These are phyloP conservation scores for Dasyurus viverrinus DNA, from an alignment of 2,113 vertebrate genomes.

Conservation along the genomic window DNA sequence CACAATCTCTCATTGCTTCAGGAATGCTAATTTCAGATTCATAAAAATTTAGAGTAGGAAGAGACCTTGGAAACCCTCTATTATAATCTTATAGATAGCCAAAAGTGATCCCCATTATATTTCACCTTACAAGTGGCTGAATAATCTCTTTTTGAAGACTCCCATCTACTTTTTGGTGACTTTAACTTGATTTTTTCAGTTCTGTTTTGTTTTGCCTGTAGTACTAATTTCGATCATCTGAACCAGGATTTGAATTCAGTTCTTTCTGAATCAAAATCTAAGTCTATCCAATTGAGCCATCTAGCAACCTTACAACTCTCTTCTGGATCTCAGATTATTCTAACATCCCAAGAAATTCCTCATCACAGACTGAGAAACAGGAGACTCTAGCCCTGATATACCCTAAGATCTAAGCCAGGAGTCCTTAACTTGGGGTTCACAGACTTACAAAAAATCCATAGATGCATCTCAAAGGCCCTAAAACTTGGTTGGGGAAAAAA, in stretches of 20 bases:
- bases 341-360: constrained; percentile 17
- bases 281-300: background rate
- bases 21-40: background rate
- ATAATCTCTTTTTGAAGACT: background rate
- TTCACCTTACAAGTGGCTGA: background rate
- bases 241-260: background rate
- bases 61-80: background rate
- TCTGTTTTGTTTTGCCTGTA: background rate
- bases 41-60: background rate
- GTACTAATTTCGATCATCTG: background rate
- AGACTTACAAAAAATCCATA: background rate
- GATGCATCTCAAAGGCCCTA: background rate
- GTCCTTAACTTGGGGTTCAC: background rate
- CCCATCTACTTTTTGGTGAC: background rate
- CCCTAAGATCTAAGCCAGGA: background rate
- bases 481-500: background rate
- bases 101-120: background rate
- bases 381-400: background rate
- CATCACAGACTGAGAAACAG: constrained; percentile 36
- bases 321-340: background rate
- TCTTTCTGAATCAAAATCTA: background rate
- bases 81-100: background rate
- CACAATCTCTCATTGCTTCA: background rate
- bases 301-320: background rate
- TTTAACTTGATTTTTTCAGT: background rate